phyloP scores from a whole-genome alignment of 2,888 invertebrate genomes.

The Tanytarsus gracilentus region DNA sequence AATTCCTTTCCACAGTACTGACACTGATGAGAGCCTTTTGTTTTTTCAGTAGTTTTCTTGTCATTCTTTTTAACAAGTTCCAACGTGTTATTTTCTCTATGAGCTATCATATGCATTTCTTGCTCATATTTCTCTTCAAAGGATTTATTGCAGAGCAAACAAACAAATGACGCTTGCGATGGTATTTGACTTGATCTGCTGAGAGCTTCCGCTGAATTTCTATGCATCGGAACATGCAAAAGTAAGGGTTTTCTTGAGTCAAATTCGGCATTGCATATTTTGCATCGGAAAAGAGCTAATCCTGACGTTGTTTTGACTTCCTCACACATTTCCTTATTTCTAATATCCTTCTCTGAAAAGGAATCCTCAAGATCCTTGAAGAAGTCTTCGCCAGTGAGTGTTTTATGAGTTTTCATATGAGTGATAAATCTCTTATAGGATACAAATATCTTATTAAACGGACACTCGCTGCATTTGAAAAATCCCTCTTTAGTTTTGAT shows the following conservation, averaged over 20 bases:
- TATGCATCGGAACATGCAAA: conserved; percentile 8
- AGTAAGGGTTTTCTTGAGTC: not conserved
- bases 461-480: conserved; percentile 2
- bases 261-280: conserved; percentile 5
- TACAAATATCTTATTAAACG: not conserved
- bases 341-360: too few relatives aligned
- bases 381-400: not conserved
- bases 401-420: conserved; percentile 4
- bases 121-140: conserved; percentile 56
- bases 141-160: conserved; percentile 62
- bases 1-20: conserved; percentile 63
- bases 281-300: not conserved
- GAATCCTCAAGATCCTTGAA: too few relatives aligned
- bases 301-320: not conserved
- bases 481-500: not conserved
- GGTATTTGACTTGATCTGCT: not conserved
- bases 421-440: not conserved
- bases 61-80: not conserved
- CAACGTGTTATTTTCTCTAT: conserved; percentile 36
- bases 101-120: conserved; percentile 66
- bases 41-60: conserved; percentile 23
- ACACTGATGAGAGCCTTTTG: conserved; percentile 46
- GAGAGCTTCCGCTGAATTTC: not conserved
- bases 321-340: not conserved
- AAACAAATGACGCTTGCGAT: too few relatives aligned